Evolutionary conservation across 2,797 vertebrate species (phyloP), one percentile per base, ranked within the genome.

Genomic region (Chelmon rostratus): DNA sequence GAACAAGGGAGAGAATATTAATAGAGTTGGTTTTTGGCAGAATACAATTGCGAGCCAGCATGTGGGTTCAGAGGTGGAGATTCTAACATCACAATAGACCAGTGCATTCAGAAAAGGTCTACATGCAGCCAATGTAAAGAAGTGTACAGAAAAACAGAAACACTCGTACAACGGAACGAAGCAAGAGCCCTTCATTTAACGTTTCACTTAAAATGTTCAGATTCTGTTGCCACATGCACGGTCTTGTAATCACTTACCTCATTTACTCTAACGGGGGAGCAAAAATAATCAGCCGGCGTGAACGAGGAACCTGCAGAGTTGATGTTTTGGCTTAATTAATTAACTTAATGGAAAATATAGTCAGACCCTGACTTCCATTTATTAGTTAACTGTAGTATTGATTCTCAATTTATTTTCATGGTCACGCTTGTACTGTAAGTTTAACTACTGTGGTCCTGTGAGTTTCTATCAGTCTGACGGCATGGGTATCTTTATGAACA

Each of bases 31-130:
- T 69, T 77, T 59, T 49, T 5, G 35, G 33, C 42, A 42, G 40
- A 65, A 68, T 46, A 79, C 7, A 53, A n/a, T 67, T 66, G 18
- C 6, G n/a, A n/a, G 46, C 23, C 31, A 42, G 66, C n/a, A 5
- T 52, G 70, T 13, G n/a, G 52, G 23, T 72, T n/a, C 40, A 52
- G 42, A 73, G 73, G 25, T 59, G 65, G 7, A 66, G 28, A 33
- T 35, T 44, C 46, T 47, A 59, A 71, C 49, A 54, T 46, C 31
- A 49, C 44, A 28, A n/a, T 67, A 85, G 21, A 19, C 68, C 10
- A 59, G 46, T 16, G 31, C 44, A 31, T 74, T 15, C 40, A 13
- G 10, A 65, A 28, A 18, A 46, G 12, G 6, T 21, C 12, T 3
- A 18, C 8, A n/a, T 1, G 9, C 68, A 72, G 63, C 64, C 58